phyloP scores from a whole-genome alignment of 2,113 vertebrate species.

The Sigmodon hispidus region DNA sequence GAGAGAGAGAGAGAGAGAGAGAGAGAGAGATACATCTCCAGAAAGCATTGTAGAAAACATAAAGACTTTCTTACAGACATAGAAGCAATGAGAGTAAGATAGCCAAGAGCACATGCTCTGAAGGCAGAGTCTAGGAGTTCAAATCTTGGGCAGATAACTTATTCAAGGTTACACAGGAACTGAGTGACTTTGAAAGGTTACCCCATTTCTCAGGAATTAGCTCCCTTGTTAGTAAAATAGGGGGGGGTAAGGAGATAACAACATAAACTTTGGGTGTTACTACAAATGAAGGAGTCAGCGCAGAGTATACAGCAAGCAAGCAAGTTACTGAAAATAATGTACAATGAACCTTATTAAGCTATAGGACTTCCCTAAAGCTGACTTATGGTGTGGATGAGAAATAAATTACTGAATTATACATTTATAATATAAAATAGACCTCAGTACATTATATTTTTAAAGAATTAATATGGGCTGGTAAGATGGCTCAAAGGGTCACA shows the following conservation, averaged over 20 bases:
- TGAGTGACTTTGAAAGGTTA: not conserved
- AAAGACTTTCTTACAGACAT: not conserved
- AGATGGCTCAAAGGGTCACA: not conserved
- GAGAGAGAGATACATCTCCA: no score
- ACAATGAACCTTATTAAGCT: not conserved
- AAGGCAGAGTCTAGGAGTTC: not conserved
- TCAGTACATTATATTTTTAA: not conserved
- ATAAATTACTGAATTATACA: not conserved
- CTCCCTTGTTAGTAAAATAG: not conserved
- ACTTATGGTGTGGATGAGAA: not conserved
- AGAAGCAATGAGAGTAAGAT: not conserved
- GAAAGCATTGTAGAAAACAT: not conserved
- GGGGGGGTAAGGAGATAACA: fast-evolving
- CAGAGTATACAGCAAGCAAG: not conserved
- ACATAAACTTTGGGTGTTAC: not conserved
- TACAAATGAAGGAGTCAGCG: not conserved
- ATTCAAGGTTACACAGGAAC: not conserved
- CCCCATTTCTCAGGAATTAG: not conserved
- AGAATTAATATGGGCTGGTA: not conserved
- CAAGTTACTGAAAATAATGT: not conserved
- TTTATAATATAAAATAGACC: not conserved
- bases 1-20: not conserved
- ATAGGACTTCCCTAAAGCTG: not conserved
- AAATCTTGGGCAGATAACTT: not conserved
- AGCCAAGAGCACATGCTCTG: not conserved